Evolutionary conservation across 2,113 vertebrate genomes (phyloP).

Genomic region (Siniperca knerii): DNA sequence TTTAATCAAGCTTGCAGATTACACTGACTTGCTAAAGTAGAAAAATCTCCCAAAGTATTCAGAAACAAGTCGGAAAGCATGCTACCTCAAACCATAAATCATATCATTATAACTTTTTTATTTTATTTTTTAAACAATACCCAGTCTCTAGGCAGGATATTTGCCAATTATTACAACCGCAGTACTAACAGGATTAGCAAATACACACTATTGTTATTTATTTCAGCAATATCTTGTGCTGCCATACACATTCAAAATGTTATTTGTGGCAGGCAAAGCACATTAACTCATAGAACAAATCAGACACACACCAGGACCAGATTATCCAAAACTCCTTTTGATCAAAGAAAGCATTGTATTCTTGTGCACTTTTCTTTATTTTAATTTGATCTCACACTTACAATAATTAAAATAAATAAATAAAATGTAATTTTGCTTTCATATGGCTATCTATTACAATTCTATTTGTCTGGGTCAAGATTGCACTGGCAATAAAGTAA

Average conservation of each 20-base stretch:
- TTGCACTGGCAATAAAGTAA: too few species aligned
- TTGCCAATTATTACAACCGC: constrained; percentile 5
- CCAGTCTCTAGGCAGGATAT: not conserved
- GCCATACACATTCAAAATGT: not conserved
- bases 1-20: constrained; percentile 1
- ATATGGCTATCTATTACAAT: not conserved
- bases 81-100: not conserved
- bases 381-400: not conserved
- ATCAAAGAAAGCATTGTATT: not conserved
- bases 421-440: not conserved
- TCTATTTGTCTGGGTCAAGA: not conserved
- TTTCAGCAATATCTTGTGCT: constrained; percentile 7
- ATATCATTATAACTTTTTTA: not conserved
- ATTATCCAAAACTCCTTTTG: not conserved
- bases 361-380: not conserved
- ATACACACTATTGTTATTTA: constrained; percentile 7
- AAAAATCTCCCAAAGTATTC: not conserved
- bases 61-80: not conserved
- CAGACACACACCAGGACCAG: not conserved
- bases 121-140: not conserved
- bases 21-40: not conserved
- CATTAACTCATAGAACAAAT: not conserved
- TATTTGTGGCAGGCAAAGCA: not conserved
- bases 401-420: too few species aligned
- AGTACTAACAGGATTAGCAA: constrained; percentile 1